Percentiles rank a stretch among this genome's conserved stretches.
These are phyloP conservation scores for Sprattus sprattus DNA, from an alignment of 2,113 vertebrate species.

Conservation along the genomic window DNA sequence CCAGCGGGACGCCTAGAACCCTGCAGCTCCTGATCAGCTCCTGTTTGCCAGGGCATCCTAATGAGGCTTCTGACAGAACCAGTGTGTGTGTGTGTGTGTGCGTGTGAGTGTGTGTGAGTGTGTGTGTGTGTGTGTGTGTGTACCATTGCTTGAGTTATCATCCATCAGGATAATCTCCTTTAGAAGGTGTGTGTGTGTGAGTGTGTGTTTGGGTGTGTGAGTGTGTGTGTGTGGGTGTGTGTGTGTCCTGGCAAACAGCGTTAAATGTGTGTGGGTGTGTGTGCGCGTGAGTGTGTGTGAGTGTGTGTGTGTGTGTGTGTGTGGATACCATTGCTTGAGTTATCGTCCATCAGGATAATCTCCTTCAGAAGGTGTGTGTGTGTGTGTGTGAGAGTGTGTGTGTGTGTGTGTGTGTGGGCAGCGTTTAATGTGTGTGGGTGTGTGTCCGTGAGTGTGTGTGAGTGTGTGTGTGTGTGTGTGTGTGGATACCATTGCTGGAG, in stretches of 20 bases:
- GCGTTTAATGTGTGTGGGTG: too few species aligned
- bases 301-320: not conserved
- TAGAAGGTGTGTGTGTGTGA: conserved; percentile 80
- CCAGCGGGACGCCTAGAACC: too few species aligned
- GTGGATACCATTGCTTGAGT: conserved; percentile 87
- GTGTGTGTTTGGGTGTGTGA: not conserved
- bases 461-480: too few species aligned
- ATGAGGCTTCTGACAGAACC: too few species aligned
- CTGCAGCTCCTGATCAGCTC: too few species aligned
- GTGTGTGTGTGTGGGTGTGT: not conserved
- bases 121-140: conserved; percentile 37
- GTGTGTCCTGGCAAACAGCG: not conserved
- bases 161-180: conserved; percentile 97
- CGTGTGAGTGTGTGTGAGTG: too few species aligned
- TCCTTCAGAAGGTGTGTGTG: conserved; percentile 94
- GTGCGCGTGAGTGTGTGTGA: not conserved
- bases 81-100: too few species aligned
- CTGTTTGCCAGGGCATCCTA: too few species aligned
- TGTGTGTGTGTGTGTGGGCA: not conserved
- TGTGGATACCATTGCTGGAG: conserved; percentile 87
- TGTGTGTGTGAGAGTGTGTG: conserved; percentile 64
- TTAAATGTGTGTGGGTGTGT: not conserved
- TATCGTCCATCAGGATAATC: conserved; percentile 94
- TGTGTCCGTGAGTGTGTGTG: too few species aligned
- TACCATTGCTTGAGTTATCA: conserved; percentile 93